phyloP scores from a whole-genome alignment of 2,113 vertebrate species.

The Peucedramus taeniatus region DNA sequence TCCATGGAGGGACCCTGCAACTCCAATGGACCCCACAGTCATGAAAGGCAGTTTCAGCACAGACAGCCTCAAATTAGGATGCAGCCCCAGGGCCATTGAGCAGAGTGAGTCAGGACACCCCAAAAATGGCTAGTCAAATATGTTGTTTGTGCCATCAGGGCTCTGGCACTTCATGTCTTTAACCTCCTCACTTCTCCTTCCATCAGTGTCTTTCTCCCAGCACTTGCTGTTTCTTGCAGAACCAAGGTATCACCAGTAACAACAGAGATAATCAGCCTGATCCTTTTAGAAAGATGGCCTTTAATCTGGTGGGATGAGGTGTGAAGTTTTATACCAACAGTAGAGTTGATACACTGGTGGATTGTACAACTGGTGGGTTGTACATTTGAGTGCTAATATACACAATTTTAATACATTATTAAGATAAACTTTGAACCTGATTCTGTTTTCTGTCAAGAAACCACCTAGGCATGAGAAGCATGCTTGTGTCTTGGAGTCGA shows the following conservation, averaged over 20 bases:
- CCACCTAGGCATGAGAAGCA: accelerated
- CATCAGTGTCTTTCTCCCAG: neutral
- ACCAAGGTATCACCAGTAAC: neutral
- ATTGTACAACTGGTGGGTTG: accelerated
- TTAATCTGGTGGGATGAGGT: neutral
- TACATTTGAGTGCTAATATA: neutral
- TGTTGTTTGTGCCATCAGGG: neutral
- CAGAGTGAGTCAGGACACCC: neutral
- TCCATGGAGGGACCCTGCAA: neutral
- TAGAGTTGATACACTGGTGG: neutral
- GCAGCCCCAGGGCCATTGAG: accelerated
- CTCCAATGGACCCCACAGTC: accelerated
- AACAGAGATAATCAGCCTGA: neutral
- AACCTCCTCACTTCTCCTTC: neutral
- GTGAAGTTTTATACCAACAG: neutral
- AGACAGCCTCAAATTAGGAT: neutral
- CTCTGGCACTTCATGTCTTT: neutral
- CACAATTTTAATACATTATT: neutral
- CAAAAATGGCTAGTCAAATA: neutral
- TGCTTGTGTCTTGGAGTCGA: neutral
- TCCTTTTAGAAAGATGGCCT: neutral
- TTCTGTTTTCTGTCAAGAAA: neutral
- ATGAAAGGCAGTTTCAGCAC: neutral
- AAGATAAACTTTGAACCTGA: neutral
- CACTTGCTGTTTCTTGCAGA: neutral